phyloP scores from a whole-genome alignment of 2,797 vertebrate species.

The Microcaecilia unicolor region DNA sequence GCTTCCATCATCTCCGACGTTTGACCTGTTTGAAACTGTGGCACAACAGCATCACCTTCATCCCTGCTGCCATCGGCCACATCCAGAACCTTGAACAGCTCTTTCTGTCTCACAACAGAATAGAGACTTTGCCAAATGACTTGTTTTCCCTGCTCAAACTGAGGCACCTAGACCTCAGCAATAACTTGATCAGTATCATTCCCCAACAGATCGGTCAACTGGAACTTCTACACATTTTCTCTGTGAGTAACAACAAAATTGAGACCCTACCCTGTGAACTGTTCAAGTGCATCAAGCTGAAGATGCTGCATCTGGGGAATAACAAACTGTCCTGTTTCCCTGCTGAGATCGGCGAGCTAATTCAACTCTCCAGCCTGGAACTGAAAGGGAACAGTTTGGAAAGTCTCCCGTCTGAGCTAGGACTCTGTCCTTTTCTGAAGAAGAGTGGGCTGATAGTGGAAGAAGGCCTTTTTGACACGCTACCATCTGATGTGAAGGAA shows the following conservation, averaged over 20 bases:
- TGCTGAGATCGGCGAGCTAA: conserved; percentile 29
- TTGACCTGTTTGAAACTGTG: conserved; percentile 55
- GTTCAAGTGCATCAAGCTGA: conserved; percentile 49
- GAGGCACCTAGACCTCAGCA: conserved; percentile 54
- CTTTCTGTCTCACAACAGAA: conserved; percentile 57
- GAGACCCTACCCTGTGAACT: conserved; percentile 50
- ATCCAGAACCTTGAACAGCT: conserved; percentile 56
- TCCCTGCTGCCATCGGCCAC: conserved; percentile 48
- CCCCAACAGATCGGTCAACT: conserved; percentile 48
- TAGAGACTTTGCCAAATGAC: conserved; percentile 46
- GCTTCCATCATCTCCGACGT: conserved; percentile 49
- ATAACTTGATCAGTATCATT: conserved; percentile 52
- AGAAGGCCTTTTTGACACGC: conserved; percentile 49
- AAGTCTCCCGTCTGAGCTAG: conserved; percentile 53
- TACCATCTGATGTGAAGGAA: conserved; percentile 45
- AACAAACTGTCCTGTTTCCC: conserved; percentile 52
- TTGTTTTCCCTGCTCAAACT: conserved; percentile 57
- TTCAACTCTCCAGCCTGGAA: conserved; percentile 49
- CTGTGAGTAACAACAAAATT: conserved; percentile 56
- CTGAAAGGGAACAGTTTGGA: conserved; percentile 58
- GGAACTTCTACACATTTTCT: conserved; percentile 46
- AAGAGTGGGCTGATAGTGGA: conserved; percentile 57
- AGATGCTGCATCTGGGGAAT: conserved; percentile 44
- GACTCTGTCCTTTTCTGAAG: conserved; percentile 43
- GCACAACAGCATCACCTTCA: conserved; percentile 45